Evolutionary conservation across 2,113 vertebrate species (phyloP).

Genomic region (Notarius lentiginosus): DNA sequence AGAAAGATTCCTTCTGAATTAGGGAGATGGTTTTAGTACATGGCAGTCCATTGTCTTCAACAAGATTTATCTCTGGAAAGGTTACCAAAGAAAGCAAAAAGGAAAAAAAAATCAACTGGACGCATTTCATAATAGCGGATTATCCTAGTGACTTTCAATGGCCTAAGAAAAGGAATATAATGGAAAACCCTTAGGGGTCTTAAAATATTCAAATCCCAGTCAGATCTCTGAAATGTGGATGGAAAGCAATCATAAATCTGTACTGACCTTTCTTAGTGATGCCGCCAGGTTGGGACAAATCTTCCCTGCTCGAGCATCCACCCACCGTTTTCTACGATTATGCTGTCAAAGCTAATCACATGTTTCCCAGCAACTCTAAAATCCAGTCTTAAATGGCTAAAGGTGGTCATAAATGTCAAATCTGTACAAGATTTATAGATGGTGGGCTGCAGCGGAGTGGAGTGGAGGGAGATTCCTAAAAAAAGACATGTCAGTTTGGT

Average conservation of each 20-base stretch:
- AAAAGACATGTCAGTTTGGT: constrained; percentile 17
- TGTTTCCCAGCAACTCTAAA: constrained; percentile 24
- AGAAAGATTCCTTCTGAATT: background rate
- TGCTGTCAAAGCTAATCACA: constrained; percentile 23
- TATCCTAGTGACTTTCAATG: background rate
- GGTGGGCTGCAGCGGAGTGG: background rate
- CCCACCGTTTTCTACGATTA: constrained; percentile 13
- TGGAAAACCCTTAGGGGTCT: constrained; percentile 11
- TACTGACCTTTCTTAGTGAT: constrained; percentile 34
- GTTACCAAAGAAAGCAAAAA: background rate
- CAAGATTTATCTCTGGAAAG: constrained; percentile 2
- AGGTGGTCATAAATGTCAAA: constrained; percentile 15
- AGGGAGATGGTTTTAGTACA: background rate
- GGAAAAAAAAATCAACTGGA: background rate
- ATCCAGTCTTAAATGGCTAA: constrained; percentile 20
- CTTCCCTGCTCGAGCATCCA: background rate
- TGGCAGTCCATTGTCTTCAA: background rate
- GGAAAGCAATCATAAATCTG: constrained; percentile 14
- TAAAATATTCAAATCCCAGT: constrained; percentile 12
- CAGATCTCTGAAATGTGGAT: background rate
- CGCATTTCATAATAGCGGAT: constrained; percentile 3
- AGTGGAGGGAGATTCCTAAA: constrained; percentile 11
- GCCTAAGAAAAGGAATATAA: background rate
- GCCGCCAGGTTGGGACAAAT: constrained; percentile 12
- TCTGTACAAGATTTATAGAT: background rate